Evolutionary conservation across 2,797 vertebrate species (phyloP).

Genomic region (Liasis olivaceus): DNA sequence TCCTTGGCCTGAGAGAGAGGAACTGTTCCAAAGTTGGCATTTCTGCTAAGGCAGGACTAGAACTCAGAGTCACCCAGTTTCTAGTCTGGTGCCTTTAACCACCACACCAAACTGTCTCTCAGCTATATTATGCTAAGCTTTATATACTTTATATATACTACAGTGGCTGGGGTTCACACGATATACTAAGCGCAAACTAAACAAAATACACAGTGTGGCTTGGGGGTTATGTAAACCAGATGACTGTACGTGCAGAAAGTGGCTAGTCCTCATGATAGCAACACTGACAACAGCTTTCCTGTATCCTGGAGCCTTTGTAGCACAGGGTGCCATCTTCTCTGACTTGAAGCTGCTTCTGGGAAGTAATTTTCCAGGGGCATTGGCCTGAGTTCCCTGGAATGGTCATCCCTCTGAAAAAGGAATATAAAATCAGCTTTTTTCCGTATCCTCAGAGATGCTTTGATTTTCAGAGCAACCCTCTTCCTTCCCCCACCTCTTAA

Average conservation of each 20-base stretch:
- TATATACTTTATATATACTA: background rate
- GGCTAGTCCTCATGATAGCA: background rate
- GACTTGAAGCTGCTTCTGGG: background rate
- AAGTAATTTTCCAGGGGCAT: background rate
- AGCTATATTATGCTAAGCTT: background rate
- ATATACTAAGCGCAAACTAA: background rate
- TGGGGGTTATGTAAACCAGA: background rate
- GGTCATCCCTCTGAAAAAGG: background rate
- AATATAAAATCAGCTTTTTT: background rate
- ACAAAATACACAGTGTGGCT: background rate
- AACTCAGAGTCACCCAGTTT: too few relatives aligned
- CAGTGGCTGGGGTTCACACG: background rate
- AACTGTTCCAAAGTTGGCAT: too few relatives aligned
- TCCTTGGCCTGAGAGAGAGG: too few relatives aligned
- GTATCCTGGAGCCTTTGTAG: too few relatives aligned
- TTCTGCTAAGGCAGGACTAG: too few relatives aligned
- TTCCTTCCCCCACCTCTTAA: background rate
- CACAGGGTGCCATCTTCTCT: background rate
- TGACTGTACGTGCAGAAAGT: background rate
- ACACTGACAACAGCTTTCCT: background rate
- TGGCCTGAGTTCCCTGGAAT: background rate
- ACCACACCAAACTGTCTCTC: background rate
- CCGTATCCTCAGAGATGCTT: background rate
- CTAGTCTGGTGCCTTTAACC: background rate
- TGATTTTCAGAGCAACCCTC: background rate